Conservation (phyloP, 2,797 vertebrate genomes). For the Enteromius paludinosus region DNA sequence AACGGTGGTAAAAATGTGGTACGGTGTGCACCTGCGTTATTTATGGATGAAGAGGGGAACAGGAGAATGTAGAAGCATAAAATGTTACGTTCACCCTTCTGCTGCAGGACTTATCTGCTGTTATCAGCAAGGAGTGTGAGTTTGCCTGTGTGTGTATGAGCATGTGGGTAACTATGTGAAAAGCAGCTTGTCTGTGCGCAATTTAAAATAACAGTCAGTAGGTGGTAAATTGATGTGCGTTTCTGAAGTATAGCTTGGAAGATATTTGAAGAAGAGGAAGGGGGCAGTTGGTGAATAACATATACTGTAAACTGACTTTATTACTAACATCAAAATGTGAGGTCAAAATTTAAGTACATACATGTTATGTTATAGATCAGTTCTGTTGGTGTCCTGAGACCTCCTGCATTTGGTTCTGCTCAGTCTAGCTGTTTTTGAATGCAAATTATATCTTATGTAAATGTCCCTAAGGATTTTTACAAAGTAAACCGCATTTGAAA, state of each 20-base stretch:
- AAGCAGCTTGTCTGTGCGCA: not conserved
- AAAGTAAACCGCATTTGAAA: not conserved
- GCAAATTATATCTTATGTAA: not conserved
- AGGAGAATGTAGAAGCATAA: not conserved
- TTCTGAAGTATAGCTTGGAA: not conserved
- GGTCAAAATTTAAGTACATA: not conserved
- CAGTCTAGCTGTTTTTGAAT: not conserved
- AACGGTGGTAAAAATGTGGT: not conserved
- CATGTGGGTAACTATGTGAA: not conserved
- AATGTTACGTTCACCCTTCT: conserved; percentile 57
- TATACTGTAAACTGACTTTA: not conserved
- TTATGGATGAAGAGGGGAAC: conserved; percentile 10
- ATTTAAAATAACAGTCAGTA: not conserved
- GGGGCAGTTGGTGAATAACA: not conserved
- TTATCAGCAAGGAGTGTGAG: conserved; percentile 42
- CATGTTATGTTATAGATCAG: not conserved
- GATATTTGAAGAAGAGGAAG: not conserved
- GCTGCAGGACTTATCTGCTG: conserved; percentile 48
- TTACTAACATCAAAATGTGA: not conserved
- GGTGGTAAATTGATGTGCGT: not conserved
- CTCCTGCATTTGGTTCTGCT: not conserved
- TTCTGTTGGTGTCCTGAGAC: not conserved
- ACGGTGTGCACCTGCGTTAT: conserved; percentile 22
- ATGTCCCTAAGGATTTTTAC: not conserved
- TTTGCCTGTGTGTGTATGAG: conserved; percentile 19